Evolutionary conservation across 2,888 invertebrate genomes (phyloP).

Genomic region (Anthophora plumipes): DNA sequence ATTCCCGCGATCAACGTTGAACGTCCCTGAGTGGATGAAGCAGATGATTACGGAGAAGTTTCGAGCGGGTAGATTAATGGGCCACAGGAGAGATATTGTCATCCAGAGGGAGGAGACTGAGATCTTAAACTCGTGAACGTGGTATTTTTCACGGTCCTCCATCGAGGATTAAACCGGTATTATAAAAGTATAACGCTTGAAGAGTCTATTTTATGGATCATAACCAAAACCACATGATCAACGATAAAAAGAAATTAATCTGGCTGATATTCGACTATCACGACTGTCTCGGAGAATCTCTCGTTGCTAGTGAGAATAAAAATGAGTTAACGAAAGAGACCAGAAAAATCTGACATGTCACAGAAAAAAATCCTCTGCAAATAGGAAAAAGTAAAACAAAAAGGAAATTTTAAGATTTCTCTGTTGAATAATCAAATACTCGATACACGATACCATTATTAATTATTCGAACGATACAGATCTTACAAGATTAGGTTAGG

Average conservation of each 20-base stretch:
- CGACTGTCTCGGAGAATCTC: too few species aligned
- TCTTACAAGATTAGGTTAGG: too few species aligned
- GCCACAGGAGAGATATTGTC: neutral
- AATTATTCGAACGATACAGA: too few species aligned
- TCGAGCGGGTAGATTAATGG: constrained; percentile 10
- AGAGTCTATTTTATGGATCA: too few species aligned
- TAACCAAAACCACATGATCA: too few species aligned
- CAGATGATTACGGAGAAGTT: neutral
- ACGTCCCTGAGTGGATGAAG: neutral
- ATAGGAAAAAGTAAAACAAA: too few species aligned
- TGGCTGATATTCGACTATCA: too few species aligned
- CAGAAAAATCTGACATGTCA: neutral
- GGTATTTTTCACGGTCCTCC: neutral
- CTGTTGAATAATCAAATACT: neutral
- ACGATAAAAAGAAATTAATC: too few species aligned
- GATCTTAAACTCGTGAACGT: neutral
- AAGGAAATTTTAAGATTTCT: too few species aligned
- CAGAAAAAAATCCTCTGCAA: neutral
- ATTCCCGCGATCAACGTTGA: neutral
- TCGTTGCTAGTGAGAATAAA: too few species aligned
- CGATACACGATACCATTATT: too few species aligned
- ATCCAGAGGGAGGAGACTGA: neutral
- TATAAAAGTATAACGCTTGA: neutral
- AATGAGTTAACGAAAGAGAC: too few species aligned
- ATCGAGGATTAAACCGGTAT: neutral